Evolutionary conservation across 2,797 vertebrate species (phyloP).

Genomic region (Karalla daura): DNA sequence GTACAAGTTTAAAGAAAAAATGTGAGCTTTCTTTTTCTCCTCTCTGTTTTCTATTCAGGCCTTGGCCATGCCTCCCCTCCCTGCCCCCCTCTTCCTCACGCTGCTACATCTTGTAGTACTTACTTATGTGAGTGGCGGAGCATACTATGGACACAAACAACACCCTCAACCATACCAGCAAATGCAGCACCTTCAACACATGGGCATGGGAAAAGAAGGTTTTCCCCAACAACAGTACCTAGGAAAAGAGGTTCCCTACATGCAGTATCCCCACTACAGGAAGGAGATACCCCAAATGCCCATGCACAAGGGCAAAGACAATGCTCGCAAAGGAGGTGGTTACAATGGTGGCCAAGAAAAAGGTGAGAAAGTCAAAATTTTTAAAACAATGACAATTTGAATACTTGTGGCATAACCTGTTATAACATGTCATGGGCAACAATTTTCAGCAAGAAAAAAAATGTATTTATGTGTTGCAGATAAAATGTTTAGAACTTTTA

Average conservation of each 20-base stretch:
- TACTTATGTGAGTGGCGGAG: conserved; percentile 84
- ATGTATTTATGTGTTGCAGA: not conserved
- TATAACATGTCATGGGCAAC: not conserved
- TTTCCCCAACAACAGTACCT: conserved; percentile 86
- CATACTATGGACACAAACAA: conserved; percentile 95
- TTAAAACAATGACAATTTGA: not conserved
- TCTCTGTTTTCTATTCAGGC: conserved; percentile 63
- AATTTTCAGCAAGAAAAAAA: too few species aligned
- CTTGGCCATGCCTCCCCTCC: conserved; percentile 79
- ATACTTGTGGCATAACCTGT: not conserved
- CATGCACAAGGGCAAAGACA: conserved; percentile 90
- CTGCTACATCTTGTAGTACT: conserved; percentile 83
- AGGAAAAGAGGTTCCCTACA: conserved; percentile 92
- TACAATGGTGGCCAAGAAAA: conserved; percentile 84
- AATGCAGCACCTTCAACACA: conserved; percentile 92
- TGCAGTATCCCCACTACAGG: conserved; percentile 93
- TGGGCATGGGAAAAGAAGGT: conserved; percentile 90
- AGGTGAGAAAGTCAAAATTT: conserved; percentile 82
- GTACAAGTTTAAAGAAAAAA: not conserved
- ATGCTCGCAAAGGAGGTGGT: conserved; percentile 83
- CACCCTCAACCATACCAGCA: conserved; percentile 92
- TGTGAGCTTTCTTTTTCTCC: conserved; percentile 6
- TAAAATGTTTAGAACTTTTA: too few species aligned
- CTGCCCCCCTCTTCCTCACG: conserved; percentile 79
- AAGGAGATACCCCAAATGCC: conserved; percentile 93